Conservation (phyloP, 2,113 vertebrate species). For the Bombycilla garrulus region DNA sequence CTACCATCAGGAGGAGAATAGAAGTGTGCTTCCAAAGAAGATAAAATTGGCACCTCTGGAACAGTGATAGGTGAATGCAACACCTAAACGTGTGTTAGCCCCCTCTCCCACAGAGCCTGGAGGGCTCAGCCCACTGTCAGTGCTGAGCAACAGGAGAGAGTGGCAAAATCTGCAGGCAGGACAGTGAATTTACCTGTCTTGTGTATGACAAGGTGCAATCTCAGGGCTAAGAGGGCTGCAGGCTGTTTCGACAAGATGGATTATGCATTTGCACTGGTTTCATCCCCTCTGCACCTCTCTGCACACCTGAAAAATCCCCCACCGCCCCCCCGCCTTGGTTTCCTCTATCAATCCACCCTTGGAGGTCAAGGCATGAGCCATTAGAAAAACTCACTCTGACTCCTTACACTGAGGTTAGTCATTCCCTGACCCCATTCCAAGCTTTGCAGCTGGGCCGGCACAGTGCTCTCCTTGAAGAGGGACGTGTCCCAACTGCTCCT, state of each 20-base stretch:
- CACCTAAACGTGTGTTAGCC: too few relatives aligned
- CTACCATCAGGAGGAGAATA: not conserved
- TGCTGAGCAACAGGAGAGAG: fast-evolving
- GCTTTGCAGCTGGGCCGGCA: fast-evolving
- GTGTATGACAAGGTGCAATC: not conserved
- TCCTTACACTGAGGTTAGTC: fast-evolving
- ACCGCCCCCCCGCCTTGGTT: not conserved
- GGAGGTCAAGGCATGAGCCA: not conserved
- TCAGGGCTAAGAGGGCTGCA: not conserved
- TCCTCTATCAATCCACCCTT: fast-evolving
- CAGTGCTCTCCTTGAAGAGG: fast-evolving
- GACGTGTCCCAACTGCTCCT: not conserved
- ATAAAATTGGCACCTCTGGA: fast-evolving
- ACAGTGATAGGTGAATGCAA: fast-evolving
- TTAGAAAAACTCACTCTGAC: not conserved
- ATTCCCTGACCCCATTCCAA: fast-evolving
- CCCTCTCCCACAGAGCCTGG: not conserved
- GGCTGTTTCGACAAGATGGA: not conserved
- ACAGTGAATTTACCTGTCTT: not conserved
- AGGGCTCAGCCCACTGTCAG: not conserved
- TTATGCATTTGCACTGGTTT: fast-evolving
- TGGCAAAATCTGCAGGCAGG: not conserved
- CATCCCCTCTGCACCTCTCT: not conserved
- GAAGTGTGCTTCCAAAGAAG: not conserved
- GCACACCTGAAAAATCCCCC: not conserved